Percentiles rank a stretch among this genome's conserved stretches.
These are phyloP conservation scores for Leptoclinus maculatus DNA, from an alignment of 2,797 vertebrate species.

Conservation along the genomic window DNA sequence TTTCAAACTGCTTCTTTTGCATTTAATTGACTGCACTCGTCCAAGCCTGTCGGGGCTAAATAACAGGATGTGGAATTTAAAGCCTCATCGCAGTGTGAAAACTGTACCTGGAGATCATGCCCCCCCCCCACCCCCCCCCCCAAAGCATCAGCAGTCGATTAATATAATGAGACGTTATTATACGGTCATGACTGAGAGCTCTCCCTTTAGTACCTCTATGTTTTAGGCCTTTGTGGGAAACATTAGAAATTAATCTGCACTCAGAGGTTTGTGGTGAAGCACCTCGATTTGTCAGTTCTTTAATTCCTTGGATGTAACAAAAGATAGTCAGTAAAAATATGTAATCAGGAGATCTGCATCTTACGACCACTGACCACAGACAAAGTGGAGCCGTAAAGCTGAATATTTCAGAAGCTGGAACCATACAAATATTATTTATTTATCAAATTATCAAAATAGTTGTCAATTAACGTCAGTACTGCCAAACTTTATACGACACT, in stretches of 20 bases:
- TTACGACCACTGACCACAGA: too few species aligned
- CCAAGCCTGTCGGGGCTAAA: neutral
- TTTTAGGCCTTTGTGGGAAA: too few species aligned
- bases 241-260: neutral
- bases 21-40: slow-evolving; percentile 23
- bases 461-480: too few species aligned
- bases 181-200: neutral
- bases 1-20: slow-evolving; percentile 22
- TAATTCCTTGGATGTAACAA: too few species aligned
- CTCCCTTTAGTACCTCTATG: neutral
- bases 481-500: neutral
- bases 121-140: neutral
- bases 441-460: too few species aligned
- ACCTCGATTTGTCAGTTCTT: neutral
- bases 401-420: too few species aligned
- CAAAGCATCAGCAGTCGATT: neutral
- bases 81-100: neutral
- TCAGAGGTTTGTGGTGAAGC: neutral
- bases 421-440: too few species aligned
- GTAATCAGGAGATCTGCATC: too few species aligned
- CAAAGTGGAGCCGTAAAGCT: too few species aligned
- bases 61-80: neutral
- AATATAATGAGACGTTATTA: neutral
- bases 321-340: too few species aligned
- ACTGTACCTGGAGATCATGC: neutral